Conservation (phyloP, 2,888 invertebrate genomes). For the Drosophila antonietae region DNA sequence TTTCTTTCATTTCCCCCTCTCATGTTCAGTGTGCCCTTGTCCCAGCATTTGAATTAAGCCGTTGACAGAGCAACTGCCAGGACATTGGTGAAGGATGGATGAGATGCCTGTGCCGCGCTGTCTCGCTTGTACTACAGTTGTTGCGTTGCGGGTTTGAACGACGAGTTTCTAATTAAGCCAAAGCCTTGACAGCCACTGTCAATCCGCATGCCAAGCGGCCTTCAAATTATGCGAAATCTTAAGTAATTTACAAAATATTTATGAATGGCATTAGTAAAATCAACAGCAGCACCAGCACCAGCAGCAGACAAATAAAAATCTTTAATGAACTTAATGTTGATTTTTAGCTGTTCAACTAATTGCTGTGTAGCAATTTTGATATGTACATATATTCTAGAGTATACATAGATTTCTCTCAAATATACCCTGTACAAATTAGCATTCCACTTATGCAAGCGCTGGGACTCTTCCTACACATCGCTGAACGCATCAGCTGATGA, state of each 20-base stretch:
- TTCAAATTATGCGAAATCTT: constrained; percentile 79
- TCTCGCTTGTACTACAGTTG: constrained; percentile 25
- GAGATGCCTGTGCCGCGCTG: constrained; percentile 11
- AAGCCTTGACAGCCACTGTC: constrained; percentile 69
- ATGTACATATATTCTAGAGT: neutral
- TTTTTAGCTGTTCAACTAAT: constrained; percentile 53
- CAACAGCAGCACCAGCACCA: constrained; percentile 56
- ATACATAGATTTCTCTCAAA: constrained; percentile 19
- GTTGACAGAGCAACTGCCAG: constrained; percentile 64
- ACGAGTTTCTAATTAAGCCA: constrained; percentile 76
- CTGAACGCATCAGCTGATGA: constrained; percentile 59
- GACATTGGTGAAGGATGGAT: constrained; percentile 32
- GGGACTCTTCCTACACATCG: constrained; percentile 37
- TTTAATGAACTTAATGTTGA: constrained; percentile 60
- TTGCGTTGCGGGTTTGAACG: constrained; percentile 42
- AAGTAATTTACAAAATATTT: constrained; percentile 75
- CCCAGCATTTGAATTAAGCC: constrained; percentile 60
- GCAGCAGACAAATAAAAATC: constrained; percentile 63
- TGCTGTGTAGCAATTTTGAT: constrained; percentile 36
- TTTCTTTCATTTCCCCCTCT: too few species aligned
- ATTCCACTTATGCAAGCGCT: constrained; percentile 21
- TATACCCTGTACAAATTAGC: constrained; percentile 55
- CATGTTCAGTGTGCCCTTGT: constrained; percentile 1
- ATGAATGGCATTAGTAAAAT: constrained; percentile 68
- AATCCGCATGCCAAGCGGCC: constrained; percentile 51